Base-by-base conservation (phyloP, 92 coral and sea anemone species). In the Actinostola sp. region DNA sequence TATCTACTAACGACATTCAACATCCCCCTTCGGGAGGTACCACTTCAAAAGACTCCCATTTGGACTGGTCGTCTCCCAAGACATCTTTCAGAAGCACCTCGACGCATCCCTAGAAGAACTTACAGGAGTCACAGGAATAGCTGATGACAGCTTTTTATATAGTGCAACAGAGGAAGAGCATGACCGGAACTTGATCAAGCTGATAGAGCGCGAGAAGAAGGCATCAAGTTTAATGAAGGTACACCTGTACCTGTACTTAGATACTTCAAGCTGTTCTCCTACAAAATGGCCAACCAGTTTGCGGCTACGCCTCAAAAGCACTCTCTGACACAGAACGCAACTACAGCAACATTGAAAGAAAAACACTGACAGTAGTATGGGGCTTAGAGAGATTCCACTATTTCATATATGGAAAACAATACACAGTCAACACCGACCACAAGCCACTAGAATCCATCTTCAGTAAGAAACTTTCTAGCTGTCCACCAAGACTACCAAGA, bases 141-240 rank as follows among this genome's bases (percentile, higher is more conserved):
- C 89, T 19, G 84, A 77, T 45, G 80, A 70, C 63, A 84, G n/a
- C 28, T 76, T 67, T 44, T 64, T 77, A 10, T 65, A 78, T 31
- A 81, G 85, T 10, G 15, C 66, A 25, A 65, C 86, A 39, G 86
- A 85, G 19, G 54, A 61, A 51, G 86, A 85, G 25, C 82, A 80
- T 29, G 82, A 80, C 34, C 24, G 33, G 7, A 79, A 80, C 56
- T 52, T 80, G 21, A 34, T 52, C 41, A 67, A 51, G 31, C 73
- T 69, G 7, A 67, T 23, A 74, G 79, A 28, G 81, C 81, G 36
- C 19, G 66, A 67, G 89, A 70, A 11, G 77, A 70, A 25, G 79
- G 83, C 26, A 56, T 76, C 5, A 54, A 38, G 16, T 75, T 82
- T 23, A 75, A 75, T 19, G 34, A 61, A 38, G 73, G 66, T 3